Evolutionary conservation across 2,888 invertebrate species (phyloP), one percentile per base, ranked within the genome.

Genomic region (Camptogramma bilineatum): DNA sequence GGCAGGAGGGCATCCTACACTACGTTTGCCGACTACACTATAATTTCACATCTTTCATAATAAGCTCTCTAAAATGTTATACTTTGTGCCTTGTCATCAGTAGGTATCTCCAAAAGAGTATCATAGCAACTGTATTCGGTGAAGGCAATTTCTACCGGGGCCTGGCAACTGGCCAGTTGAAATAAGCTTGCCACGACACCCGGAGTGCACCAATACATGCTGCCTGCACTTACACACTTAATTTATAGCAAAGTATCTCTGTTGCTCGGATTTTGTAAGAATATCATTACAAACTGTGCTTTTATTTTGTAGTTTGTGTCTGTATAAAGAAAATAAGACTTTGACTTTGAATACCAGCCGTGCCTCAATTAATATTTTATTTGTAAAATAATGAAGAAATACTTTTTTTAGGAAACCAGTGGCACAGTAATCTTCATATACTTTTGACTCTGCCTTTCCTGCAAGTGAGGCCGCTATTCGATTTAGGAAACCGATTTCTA

Each of bases 111-210:
- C 56, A 57, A 52, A 50, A 51, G 39, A 55, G 85, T 90, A 90
- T 90, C 88, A 86, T 86, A 85, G 86, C 80, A 85, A 85, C 83
- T 83, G 82, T 82, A 81, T 84, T 85, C 82, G 83, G 87, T 84
- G 88, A 87, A 90, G 90, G 89, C 90, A 91, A 91, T 91, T 89
- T 87, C 84, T 80, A 84, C 83, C 83, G 82, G 80, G 74, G 81
- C 80, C 84, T 92, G 92, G 92, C 92, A 83, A 71, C 72, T 77
- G 79, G 86, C 92, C 92, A 91, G 87, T 80, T 78, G 90, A 86
- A 91, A 90, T 91, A 90, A 90, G 90, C 91, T 89, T 77, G 81
- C 86, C 81, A 82, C 86, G 85, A 88, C 88, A 86, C 85, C 81
- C 83, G 77, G 77, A 82, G 82, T 84, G 82, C 79, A 80, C 84